Conservation (phyloP, 2,888 invertebrate species). For the Agonum fuliginosum region DNA sequence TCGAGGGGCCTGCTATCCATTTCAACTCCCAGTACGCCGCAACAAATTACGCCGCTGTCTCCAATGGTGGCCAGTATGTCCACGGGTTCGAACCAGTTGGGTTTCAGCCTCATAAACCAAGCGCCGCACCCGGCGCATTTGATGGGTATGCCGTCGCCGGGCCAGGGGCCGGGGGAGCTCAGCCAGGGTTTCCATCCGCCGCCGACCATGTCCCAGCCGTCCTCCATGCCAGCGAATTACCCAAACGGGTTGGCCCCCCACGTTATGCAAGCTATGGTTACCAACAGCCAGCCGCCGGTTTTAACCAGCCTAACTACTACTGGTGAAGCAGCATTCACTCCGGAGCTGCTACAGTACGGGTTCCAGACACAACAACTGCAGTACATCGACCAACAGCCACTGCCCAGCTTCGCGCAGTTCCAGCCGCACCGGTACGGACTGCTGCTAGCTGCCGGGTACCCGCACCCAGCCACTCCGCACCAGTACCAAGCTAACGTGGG, state of each 20-base stretch:
- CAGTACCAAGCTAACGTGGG: slow-evolving; percentile 81
- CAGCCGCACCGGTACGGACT: slow-evolving; percentile 72
- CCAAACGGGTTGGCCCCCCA: slow-evolving; percentile 92
- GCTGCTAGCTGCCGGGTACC: slow-evolving; percentile 77
- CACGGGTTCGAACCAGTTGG: slow-evolving; percentile 71
- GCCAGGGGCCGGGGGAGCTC: slow-evolving; percentile 67
- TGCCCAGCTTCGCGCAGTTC: slow-evolving; percentile 82
- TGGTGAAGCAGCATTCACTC: slow-evolving; percentile 78
- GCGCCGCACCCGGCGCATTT: slow-evolving; percentile 71
- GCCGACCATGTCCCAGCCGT: slow-evolving; percentile 69
- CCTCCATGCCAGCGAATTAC: slow-evolving; percentile 77
- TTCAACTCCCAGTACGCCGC: slow-evolving; percentile 81
- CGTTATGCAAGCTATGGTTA: slow-evolving; percentile 84
- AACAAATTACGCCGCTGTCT: slow-evolving; percentile 72
- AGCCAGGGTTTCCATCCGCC: slow-evolving; percentile 71
- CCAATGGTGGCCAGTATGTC: slow-evolving; percentile 73
- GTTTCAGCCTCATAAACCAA: slow-evolving; percentile 71
- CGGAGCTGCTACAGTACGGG: slow-evolving; percentile 73
- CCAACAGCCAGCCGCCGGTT: slow-evolving; percentile 73
- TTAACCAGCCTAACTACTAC: slow-evolving; percentile 83
- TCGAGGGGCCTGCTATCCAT: slow-evolving; percentile 94
- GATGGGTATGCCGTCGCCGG: slow-evolving; percentile 63
- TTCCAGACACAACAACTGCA: slow-evolving; percentile 71
- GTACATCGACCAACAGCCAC: slow-evolving; percentile 71
- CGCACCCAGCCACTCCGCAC: slow-evolving; percentile 74